Evolutionary conservation across 2,888 invertebrate species (phyloP).

Genomic region (Panzeria rudis): DNA sequence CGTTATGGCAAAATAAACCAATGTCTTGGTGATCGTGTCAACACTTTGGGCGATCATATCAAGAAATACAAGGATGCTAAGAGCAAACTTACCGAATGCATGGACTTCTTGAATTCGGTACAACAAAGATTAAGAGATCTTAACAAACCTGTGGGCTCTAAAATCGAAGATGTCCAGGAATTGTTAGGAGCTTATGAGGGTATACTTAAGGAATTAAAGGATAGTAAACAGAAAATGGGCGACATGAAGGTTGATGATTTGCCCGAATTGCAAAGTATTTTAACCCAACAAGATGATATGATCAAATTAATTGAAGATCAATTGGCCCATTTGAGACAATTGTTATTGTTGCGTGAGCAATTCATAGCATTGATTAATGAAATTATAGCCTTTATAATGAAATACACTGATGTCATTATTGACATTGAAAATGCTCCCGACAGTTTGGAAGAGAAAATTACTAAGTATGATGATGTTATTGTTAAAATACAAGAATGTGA

Average conservation of each 20-base stretch:
- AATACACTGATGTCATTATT: slow-evolving; percentile 92
- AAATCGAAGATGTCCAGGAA: slow-evolving; percentile 95
- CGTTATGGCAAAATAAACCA: slow-evolving; percentile 90
- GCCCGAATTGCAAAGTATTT: slow-evolving; percentile 90
- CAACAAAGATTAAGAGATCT: slow-evolving; percentile 92
- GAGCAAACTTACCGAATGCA: slow-evolving; percentile 90
- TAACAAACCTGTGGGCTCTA: slow-evolving; percentile 93
- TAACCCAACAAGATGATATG: slow-evolving; percentile 93
- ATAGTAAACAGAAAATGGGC: slow-evolving; percentile 90
- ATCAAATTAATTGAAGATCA: slow-evolving; percentile 94
- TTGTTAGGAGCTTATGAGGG: slow-evolving; percentile 91
- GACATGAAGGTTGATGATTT: slow-evolving; percentile 91
- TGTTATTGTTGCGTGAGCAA: slow-evolving; percentile 92
- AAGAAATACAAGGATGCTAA: slow-evolving; percentile 92
- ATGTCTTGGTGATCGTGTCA: slow-evolving; percentile 90
- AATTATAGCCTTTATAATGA: slow-evolving; percentile 93
- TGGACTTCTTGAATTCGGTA: slow-evolving; percentile 91
- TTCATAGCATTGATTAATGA: slow-evolving; percentile 94
- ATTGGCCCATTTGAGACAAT: slow-evolving; percentile 90
- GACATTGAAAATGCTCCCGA: slow-evolving; percentile 94
- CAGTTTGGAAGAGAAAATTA: slow-evolving; percentile 93
- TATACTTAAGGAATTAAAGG: slow-evolving; percentile 90
- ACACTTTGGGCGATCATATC: slow-evolving; percentile 90
- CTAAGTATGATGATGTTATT: slow-evolving; percentile 93
- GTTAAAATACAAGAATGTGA: slow-evolving; percentile 95